These are phyloP conservation scores for Drosophila lowei DNA, from an alignment of 1,140 invertebrate genomes.

Conservation along the genomic window DNA sequence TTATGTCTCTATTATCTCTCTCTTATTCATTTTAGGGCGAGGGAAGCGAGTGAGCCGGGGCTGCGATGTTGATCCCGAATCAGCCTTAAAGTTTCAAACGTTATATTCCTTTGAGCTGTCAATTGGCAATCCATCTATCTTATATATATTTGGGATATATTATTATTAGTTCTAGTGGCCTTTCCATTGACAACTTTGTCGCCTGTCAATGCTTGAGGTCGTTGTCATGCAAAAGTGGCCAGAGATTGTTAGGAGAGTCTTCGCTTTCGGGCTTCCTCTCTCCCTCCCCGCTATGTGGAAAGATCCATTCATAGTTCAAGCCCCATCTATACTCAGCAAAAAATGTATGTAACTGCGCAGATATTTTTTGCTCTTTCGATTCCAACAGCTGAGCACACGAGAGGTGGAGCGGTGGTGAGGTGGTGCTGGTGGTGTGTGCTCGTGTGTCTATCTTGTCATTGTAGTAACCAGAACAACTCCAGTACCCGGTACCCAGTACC, in stretches of 20 bases:
- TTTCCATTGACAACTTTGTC: background rate
- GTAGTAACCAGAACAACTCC: slow-evolving; percentile 11
- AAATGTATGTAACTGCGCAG: slow-evolving; percentile 73
- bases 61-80: too few relatives aligned
- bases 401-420: background rate
- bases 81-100: too few relatives aligned
- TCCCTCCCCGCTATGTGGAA: slow-evolving; percentile 6
- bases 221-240: too few relatives aligned
- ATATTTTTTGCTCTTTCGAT: slow-evolving; percentile 9
- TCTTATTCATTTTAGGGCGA: too few relatives aligned
- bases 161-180: background rate
- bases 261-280: background rate
- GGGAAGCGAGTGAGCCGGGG: too few relatives aligned
- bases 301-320: slow-evolving; percentile 25
- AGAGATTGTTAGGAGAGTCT: background rate
- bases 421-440: background rate
- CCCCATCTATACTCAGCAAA: slow-evolving; percentile 24
- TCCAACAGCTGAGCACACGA: slow-evolving; percentile 33
- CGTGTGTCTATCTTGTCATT: slow-evolving; percentile 2
- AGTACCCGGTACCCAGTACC: slow-evolving; percentile 6
- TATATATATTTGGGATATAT: too few relatives aligned
- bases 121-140: too few relatives aligned
- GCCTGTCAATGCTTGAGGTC: too few relatives aligned
- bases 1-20: too few relatives aligned
- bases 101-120: too few relatives aligned